Percentiles rank a stretch among this genome's conserved stretches.
phyloP scores from a whole-genome alignment of 2,113 vertebrate species.

The Microtus ochrogaster region DNA sequence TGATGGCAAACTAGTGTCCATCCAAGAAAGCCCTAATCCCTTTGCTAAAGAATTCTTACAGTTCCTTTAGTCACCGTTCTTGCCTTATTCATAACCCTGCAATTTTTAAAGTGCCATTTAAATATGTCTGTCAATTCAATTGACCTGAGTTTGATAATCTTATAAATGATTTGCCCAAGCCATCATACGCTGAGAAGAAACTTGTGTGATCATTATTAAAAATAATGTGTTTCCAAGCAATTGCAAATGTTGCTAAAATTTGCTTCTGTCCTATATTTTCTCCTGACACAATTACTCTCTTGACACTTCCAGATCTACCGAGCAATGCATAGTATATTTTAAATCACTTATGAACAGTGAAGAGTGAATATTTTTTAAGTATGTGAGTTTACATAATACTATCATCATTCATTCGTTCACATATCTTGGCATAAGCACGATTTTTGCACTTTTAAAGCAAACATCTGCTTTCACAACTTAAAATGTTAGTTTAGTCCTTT shows the following conservation, averaged over 20 bases:
- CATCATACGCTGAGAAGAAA: neutral
- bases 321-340: neutral
- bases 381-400: neutral
- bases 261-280: neutral
- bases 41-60: neutral
- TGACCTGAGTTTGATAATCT: neutral
- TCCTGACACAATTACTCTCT: neutral
- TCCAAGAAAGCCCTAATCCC: neutral
- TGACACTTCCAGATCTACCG: neutral
- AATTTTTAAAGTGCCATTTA: neutral
- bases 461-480: neutral
- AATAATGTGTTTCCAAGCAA: neutral
- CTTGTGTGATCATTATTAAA: neutral
- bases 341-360: neutral
- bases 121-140: neutral
- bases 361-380: neutral
- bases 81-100: neutral
- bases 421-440: fast-evolving
- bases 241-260: slow-evolving; percentile 1
- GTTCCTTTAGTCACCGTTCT: neutral
- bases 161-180: neutral
- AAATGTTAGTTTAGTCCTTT: neutral
- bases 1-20: neutral
- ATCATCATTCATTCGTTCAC: neutral
- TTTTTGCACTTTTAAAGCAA: neutral